Base-by-base conservation (phyloP, 2,888 invertebrate species). In the Thereva unica region DNA sequence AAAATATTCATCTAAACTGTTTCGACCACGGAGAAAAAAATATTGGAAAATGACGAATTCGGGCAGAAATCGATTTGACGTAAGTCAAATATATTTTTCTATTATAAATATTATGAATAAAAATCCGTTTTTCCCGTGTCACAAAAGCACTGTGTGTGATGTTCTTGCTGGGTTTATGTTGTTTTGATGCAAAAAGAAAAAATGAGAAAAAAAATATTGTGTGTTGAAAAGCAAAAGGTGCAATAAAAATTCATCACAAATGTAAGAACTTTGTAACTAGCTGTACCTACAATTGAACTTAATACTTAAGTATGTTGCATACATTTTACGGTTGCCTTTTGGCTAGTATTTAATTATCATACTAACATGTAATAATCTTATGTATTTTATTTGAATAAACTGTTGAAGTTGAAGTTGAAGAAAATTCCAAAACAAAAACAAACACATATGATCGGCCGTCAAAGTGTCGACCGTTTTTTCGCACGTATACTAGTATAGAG, bases 31-130 rank as follows among this genome's bases (percentile, higher is more conserved):
- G 61, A 61, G 61, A 61, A 61, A 42, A 50, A 61, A 61, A 37
- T 61, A 54, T 37, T 64, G 64, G 64, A 64, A 64, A 64, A 87
- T 86, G 86, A 84, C 83, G 80, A 85, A 85, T 83, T 85, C 85
- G 78, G 85, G 84, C 75, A 84, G 86, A 82, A 86, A 84, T 80
- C 86, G 85, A 82, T 85, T 86, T 78, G 86, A 87, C 84, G 87
- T 86, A 78, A 80, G 84, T 77, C 12, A 37, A 44, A 57, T 41
- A n/a, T 56, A 23, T 23, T 23, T 23, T 23, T 23, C 23, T 23
- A 23, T 23, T n/a, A 23, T 23, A 23, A 23, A 23, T 2, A 23
- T 23, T 23, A 23, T 23, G 23, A 23, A n/a, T n/a, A n/a, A 23
- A 23, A 23, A 23, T 23, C 23, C 23, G 1, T 23, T 23, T n/a